Percentiles rank a stretch among this genome's conserved stretches.
phyloP scores from a whole-genome alignment of 1,140 invertebrate species.

The Macrosteles quadrilineatus region DNA sequence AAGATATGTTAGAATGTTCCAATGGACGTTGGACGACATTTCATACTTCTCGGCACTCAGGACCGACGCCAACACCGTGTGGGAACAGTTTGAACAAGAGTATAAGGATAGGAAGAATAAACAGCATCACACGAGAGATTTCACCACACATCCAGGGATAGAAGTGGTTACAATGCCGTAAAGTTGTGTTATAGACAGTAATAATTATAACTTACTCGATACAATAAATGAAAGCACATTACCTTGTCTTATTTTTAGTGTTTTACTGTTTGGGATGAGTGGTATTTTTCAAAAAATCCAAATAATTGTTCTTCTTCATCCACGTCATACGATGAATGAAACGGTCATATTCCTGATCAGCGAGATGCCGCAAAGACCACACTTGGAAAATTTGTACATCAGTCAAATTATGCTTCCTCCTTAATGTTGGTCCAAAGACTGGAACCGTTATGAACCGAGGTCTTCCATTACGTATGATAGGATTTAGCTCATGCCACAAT shows the following conservation, averaged over 20 bases:
- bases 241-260: too few species aligned
- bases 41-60: not conserved
- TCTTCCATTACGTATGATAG: not conserved
- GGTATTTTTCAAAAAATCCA: constrained; percentile 3
- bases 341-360: not conserved
- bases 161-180: not conserved
- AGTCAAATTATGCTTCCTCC: not conserved
- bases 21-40: constrained; percentile 11
- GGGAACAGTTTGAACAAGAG: not conserved
- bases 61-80: not conserved
- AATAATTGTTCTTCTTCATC: constrained; percentile 1
- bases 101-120: not conserved
- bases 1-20: not conserved
- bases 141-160: not conserved
- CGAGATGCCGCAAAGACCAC: not conserved
- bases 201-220: too few species aligned
- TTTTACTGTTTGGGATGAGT: not conserved
- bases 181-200: too few species aligned
- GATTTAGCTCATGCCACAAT: constrained; percentile 9
- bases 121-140: not conserved
- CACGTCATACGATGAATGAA: not conserved
- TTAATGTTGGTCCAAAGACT: not conserved
- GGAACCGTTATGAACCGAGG: not conserved
- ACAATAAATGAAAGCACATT: too few species aligned
- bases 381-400: not conserved